These are phyloP conservation scores for Euborellia annulipes DNA, from an alignment of 1,140 invertebrate species.

Conservation along the genomic window DNA sequence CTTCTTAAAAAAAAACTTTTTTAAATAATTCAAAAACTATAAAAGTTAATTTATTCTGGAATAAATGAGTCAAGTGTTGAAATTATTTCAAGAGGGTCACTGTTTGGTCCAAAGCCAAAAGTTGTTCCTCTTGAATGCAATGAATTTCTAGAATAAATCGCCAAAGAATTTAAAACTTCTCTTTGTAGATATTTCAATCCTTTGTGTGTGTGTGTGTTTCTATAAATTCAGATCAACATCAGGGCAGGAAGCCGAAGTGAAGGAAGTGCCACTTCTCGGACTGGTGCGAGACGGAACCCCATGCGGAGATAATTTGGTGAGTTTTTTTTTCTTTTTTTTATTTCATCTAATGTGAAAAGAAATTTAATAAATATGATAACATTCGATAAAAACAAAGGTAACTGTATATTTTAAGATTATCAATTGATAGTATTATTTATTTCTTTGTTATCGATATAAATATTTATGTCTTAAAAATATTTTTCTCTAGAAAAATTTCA, in stretches of 20 bases:
- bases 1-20: too few relatives aligned
- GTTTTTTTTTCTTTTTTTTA: slow-evolving; percentile 6
- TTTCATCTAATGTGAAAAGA: neutral
- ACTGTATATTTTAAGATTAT: neutral
- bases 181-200: neutral
- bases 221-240: slow-evolving; percentile 41
- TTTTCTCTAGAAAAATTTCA: too few relatives aligned
- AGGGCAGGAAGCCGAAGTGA: slow-evolving; percentile 39
- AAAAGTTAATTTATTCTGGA: too few relatives aligned
- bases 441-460: too few relatives aligned
- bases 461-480: too few relatives aligned
- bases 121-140: slow-evolving; percentile 3
- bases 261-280: slow-evolving; percentile 50
- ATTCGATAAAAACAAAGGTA: neutral
- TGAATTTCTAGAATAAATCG: slow-evolving; percentile 5
- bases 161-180: slow-evolving; percentile 1
- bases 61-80: too few relatives aligned
- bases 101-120: too few relatives aligned
- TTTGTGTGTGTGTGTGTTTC: slow-evolving; percentile 14
- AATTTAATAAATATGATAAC: slow-evolving; percentile 12
- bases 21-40: too few relatives aligned
- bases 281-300: slow-evolving; percentile 77
- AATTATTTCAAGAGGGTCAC: too few relatives aligned
- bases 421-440: neutral
- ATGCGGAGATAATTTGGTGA: slow-evolving; percentile 73